A percentile compares a stretch with the other conserved stretches of the same genome.
These are phyloP conservation scores for Mellilla xanthometata DNA, from an alignment of 2,888 invertebrate species.

Conservation along the genomic window DNA sequence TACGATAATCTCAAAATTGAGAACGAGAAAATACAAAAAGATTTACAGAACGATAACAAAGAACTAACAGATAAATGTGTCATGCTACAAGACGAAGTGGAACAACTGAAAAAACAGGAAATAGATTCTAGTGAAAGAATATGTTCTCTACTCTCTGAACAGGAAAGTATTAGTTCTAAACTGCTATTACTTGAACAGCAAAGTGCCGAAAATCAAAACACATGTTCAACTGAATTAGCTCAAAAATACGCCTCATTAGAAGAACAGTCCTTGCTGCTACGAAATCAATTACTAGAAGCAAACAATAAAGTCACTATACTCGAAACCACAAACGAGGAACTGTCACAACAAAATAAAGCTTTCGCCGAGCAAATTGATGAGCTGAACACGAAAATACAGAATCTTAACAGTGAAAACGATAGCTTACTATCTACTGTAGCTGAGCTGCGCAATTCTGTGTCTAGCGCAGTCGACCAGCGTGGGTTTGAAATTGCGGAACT, in stretches of 20 bases:
- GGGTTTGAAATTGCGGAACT: constrained; percentile 87
- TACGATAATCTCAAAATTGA: constrained; percentile 41
- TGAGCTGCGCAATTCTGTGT: constrained; percentile 69
- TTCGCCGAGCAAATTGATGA: constrained; percentile 53
- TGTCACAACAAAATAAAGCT: constrained; percentile 37
- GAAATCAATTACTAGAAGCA: constrained; percentile 56
- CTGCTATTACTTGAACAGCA: constrained; percentile 35
- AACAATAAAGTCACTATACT: constrained; percentile 61
- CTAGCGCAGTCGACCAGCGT: constrained; percentile 84
- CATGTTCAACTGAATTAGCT: constrained; percentile 35
- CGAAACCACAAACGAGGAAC: constrained; percentile 44
- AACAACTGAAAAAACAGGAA: constrained; percentile 39
- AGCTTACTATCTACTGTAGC: constrained; percentile 69
- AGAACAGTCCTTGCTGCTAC: constrained; percentile 41
- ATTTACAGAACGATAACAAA: constrained; percentile 37
- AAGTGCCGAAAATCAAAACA: constrained; percentile 27
- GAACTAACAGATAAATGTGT: constrained; percentile 36
- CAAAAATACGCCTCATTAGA: constrained; percentile 50
- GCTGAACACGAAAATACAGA: constrained; percentile 54
- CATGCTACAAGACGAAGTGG: constrained; percentile 42
- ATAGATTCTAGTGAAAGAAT: constrained; percentile 41
- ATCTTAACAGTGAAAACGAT: constrained; percentile 70
- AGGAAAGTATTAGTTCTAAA: constrained; percentile 43
- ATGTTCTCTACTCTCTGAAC: constrained; percentile 39
- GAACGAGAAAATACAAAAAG: constrained; percentile 45